Evolutionary conservation across 2,113 vertebrate species (phyloP).

Genomic region (Pedetes capensis): DNA sequence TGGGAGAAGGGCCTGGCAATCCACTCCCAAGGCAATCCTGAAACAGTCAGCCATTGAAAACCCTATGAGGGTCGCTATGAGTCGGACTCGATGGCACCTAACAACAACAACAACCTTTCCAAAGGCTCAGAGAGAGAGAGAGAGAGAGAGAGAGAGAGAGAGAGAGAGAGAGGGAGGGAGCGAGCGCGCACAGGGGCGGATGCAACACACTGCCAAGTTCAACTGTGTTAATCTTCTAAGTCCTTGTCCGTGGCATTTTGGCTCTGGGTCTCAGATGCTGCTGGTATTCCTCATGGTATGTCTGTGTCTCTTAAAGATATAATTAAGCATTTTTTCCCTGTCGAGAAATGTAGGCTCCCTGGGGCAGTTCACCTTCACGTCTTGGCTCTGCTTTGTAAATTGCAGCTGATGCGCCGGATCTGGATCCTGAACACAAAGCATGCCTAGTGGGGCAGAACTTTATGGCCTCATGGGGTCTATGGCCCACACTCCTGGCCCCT

Average conservation of each 20-base stretch:
- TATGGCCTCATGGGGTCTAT: neutral
- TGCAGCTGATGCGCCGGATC: neutral
- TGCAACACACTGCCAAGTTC: neutral
- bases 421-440: neutral
- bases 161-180: neutral
- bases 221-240: constrained; percentile 60
- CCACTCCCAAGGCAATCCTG: too few relatives aligned
- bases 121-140: neutral
- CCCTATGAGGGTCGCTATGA: too few relatives aligned
- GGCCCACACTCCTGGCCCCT: neutral
- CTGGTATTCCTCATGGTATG: constrained; percentile 72
- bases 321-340: constrained; percentile 71
- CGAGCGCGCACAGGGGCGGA: too few relatives aligned
- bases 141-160: too few relatives aligned
- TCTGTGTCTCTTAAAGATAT: constrained; percentile 74
- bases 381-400: constrained; percentile 69
- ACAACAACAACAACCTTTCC: too few relatives aligned
- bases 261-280: constrained; percentile 65
- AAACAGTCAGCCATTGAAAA: too few relatives aligned
- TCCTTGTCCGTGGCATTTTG: constrained; percentile 69
- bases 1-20: too few relatives aligned
- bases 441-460: accelerated
- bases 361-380: constrained; percentile 70
- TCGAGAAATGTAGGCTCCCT: constrained; percentile 80
- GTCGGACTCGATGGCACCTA: too few relatives aligned